Percentiles rank a stretch among this genome's conserved stretches.
These are phyloP conservation scores for Lamprotornis superbus DNA, from an alignment of 2,113 vertebrate species.

Conservation along the genomic window DNA sequence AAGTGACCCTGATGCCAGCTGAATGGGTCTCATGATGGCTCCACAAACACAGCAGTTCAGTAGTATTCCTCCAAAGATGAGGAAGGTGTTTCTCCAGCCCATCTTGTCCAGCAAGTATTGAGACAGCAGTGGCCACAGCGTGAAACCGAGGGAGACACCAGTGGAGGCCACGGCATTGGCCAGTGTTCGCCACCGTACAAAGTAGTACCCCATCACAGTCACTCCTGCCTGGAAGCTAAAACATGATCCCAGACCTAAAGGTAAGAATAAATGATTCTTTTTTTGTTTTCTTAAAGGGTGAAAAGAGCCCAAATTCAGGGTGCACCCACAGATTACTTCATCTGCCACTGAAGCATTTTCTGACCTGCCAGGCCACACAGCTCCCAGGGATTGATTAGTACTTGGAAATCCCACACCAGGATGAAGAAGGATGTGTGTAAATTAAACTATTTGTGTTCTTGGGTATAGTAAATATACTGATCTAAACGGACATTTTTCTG, in stretches of 20 bases:
- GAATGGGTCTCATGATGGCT: conserved; percentile 87
- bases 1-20: neutral
- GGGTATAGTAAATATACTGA: neutral
- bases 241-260: conserved; percentile 88
- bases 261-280: neutral
- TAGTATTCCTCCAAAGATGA: conserved; percentile 85
- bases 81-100: conserved; percentile 92
- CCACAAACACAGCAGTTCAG: conserved; percentile 91
- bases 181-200: conserved; percentile 77
- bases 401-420: neutral
- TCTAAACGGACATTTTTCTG: neutral
- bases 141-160: conserved; percentile 86
- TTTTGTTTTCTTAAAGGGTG: neutral
- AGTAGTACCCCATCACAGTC: conserved; percentile 88
- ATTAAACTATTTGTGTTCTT: neutral
- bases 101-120: conserved; percentile 81
- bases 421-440: neutral
- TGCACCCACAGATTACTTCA: neutral
- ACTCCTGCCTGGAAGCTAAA: conserved; percentile 90
- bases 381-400: neutral
- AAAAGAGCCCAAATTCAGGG: neutral
- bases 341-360: neutral
- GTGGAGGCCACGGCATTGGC: conserved; percentile 89
- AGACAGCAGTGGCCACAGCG: conserved; percentile 82
- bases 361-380: neutral